Percentiles rank a stretch among this genome's conserved stretches.
Evolutionary conservation across 2,113 vertebrate genomes (phyloP).

Genomic region (Lampris incognitus): DNA sequence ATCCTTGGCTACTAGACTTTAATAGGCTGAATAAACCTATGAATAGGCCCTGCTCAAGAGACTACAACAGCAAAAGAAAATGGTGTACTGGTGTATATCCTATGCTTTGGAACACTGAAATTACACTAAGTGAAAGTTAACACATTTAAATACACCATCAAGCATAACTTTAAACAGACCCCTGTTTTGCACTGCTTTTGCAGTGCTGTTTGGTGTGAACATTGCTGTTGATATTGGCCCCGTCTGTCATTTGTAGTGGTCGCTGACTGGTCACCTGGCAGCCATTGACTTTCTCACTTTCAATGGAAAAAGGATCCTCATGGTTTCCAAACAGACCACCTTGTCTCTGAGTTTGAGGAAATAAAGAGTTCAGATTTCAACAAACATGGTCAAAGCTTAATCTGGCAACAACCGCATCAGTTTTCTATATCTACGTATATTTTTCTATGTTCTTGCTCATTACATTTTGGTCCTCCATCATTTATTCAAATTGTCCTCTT

Average conservation of each 20-base stretch:
- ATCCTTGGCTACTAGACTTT: not conserved
- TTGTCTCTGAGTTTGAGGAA: constrained; percentile 74
- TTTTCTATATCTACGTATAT: not conserved
- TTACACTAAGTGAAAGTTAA: not conserved
- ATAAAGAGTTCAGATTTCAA: not conserved
- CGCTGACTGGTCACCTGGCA: constrained; percentile 86
- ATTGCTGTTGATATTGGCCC: constrained; percentile 55
- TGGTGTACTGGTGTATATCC: not conserved
- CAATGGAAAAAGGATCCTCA: constrained; percentile 83
- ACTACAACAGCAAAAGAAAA: constrained; percentile 7
- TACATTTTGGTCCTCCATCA: too few relatives aligned
- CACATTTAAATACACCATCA: not conserved
- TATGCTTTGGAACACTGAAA: too few relatives aligned
- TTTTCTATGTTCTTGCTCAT: too few relatives aligned
- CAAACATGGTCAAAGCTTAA: not conserved
- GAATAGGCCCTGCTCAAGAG: not conserved
- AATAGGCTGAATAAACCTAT: not conserved
- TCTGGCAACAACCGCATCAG: not conserved
- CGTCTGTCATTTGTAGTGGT: constrained; percentile 87
- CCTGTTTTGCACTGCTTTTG: constrained; percentile 2
- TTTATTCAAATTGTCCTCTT: too few relatives aligned
- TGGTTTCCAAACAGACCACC: constrained; percentile 89
- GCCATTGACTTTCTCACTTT: constrained; percentile 81
- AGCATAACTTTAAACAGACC: not conserved
- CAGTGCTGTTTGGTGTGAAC: constrained; percentile 10